phyloP scores from a whole-genome alignment of 2,888 invertebrate species.

The Gnatocerus cornutus region DNA sequence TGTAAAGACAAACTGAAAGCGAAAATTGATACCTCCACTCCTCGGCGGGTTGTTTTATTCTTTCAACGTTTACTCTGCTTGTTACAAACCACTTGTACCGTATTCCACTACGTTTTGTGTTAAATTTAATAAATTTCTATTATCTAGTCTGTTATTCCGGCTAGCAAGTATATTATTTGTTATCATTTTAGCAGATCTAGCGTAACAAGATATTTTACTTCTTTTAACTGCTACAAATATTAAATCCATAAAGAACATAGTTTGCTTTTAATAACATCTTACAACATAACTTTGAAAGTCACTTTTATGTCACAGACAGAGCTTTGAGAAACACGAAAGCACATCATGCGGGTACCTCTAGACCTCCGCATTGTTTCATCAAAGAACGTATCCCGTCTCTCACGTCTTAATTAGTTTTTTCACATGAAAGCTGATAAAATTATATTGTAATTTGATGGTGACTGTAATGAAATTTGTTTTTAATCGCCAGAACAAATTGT shows the following conservation, averaged over 20 bases:
- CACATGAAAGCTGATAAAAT: background rate
- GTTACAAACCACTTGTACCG: no score
- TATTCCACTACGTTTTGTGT: no score
- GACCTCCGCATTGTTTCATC: background rate
- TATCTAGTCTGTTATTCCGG: no score
- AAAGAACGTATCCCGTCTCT: background rate
- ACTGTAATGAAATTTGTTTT: background rate
- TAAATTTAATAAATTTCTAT: no score
- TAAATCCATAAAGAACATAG: no score
- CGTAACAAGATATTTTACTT: background rate
- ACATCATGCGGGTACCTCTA: background rate
- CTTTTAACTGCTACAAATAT: no score
- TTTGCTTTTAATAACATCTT: background rate
- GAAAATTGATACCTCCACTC: no score
- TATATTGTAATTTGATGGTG: background rate
- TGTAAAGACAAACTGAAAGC: no score
- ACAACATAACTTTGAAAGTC: background rate
- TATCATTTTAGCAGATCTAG: background rate
- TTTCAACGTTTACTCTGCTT: no score
- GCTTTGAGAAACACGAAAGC: background rate
- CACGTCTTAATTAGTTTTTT: slow-evolving; percentile 1
- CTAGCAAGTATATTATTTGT: no score
- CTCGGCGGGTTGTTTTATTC: no score
- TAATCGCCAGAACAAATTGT: background rate
- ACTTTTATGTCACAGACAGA: background rate